Conservation (phyloP, 2,113 vertebrate species). For the Antechinus stuartii region DNA sequence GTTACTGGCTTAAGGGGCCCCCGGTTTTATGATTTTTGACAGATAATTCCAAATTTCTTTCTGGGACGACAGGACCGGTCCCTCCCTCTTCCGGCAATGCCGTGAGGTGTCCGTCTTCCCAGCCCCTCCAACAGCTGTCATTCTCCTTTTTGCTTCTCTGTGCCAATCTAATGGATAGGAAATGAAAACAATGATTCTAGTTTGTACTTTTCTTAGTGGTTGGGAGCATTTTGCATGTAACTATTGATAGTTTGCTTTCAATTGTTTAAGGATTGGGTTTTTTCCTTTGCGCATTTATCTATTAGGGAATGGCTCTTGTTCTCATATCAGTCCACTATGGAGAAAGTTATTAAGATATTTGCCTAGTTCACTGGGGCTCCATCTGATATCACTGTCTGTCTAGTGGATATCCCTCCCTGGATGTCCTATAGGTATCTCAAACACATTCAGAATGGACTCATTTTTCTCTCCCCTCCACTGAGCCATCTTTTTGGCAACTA, state of each 20-base stretch:
- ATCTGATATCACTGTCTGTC: not conserved
- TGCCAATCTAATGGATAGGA: not conserved
- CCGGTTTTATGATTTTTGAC: not conserved
- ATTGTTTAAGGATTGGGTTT: not conserved
- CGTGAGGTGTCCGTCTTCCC: not conserved
- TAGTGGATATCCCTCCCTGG: not conserved
- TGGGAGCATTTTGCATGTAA: not conserved
- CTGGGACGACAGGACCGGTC: too few relatives aligned
- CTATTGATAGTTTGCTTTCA: not conserved
- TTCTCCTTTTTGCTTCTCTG: not conserved
- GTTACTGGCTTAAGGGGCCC: not conserved
- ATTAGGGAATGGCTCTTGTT: not conserved
- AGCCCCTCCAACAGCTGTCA: not conserved
- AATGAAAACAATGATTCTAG: not conserved
- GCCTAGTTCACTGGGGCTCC: not conserved
- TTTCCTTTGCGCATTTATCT: not conserved
- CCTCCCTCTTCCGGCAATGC: not conserved
- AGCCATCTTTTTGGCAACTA: not conserved
- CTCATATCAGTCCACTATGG: not conserved
- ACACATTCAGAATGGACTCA: not conserved
- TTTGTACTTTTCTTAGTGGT: not conserved
- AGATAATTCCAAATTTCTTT: not conserved
- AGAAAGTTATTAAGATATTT: not conserved
- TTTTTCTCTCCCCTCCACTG: not conserved
- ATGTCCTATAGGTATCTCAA: not conserved